These are phyloP conservation scores for Parazoanthus swiftii DNA, from an alignment of 92 coral and sea anemone genomes.

Conservation along the genomic window DNA sequence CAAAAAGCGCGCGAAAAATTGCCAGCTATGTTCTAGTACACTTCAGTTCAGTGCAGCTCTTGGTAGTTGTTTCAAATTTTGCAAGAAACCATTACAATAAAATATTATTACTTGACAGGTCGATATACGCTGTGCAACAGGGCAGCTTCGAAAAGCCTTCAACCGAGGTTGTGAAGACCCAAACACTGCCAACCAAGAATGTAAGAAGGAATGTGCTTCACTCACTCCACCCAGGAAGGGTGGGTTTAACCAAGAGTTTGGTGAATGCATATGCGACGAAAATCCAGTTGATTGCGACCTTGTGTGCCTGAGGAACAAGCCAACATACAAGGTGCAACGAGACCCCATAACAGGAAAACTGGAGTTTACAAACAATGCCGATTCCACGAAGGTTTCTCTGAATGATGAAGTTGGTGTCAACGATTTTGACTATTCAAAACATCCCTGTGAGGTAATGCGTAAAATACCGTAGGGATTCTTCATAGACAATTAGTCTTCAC, in stretches of 20 bases:
- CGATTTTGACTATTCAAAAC: constrained; percentile 42
- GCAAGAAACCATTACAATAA: too few species aligned
- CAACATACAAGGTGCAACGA: constrained; percentile 47
- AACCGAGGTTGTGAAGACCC: constrained; percentile 71
- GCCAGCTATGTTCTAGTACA: too few species aligned
- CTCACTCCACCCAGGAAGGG: constrained; percentile 33
- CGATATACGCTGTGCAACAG: constrained; percentile 70
- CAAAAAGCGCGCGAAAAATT: too few species aligned
- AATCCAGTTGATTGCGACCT: constrained; percentile 58
- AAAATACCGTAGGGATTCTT: neutral
- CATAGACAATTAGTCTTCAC: neutral
- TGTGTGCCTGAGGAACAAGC: constrained; percentile 53
- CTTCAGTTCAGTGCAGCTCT: too few species aligned
- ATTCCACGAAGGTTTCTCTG: constrained; percentile 6
- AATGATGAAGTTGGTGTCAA: constrained; percentile 57
- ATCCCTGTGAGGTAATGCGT: constrained; percentile 25
- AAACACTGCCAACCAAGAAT: constrained; percentile 13
- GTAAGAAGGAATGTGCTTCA: constrained; percentile 23
- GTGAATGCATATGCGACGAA: constrained; percentile 65
- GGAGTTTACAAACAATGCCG: neutral
- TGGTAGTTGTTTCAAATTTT: too few species aligned
- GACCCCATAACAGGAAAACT: constrained; percentile 35
- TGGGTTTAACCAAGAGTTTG: constrained; percentile 50
- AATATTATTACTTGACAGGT: constrained; percentile 50
- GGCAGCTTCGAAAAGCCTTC: constrained; percentile 62